Base-by-base conservation (phyloP, 2,888 invertebrate species). In the Chloroclystis v-ata region DNA sequence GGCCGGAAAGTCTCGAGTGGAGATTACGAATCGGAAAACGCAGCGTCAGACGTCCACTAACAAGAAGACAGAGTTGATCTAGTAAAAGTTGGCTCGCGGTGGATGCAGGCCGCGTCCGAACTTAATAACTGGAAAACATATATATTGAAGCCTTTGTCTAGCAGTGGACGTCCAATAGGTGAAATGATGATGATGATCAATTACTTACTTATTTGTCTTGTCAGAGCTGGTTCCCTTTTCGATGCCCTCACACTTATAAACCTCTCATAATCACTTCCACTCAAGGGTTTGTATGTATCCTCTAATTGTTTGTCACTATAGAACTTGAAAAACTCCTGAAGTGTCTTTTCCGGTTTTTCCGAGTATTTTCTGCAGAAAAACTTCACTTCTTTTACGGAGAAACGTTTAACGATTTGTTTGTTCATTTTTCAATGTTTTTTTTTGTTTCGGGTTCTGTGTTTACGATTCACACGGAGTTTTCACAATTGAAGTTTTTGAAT, bases 151-250 rank as follows among this genome's bases (percentile, higher is more conserved):
- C n/a, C n/a, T n/a, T n/a, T n/a, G n/a, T n/a, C n/a, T n/a, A n/a
- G n/a, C n/a, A n/a, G n/a, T n/a, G n/a, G n/a, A n/a, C n/a, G 8
- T 25, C 26, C 4, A 4, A 24, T 13, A 12, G 37, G 13, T 25
- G 37, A 25, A 13, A 37, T 4, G 1, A 29, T 16, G 8, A n/a
- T n/a, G n/a, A n/a, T n/a, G n/a, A n/a, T 16, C 47, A 60, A 3
- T 4, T 42, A 79, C 86, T 82, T 46, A 88, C 88, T 81, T 20
- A 87, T 74, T 28, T 73, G 74, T 24, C 88, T 78, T 0, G 87
- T 88, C 1, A 86, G 52, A 0, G 78, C 77, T 0, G 87, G 81
- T 33, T 85, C 78, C 16, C 87, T 68, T 37, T 67, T 70, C 12
- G 71, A 35, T 0, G 84, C 65, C 26, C 80, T 69, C 0, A 65